Base-by-base conservation (phyloP, 1,140 invertebrate genomes). In the Apis cerana region DNA sequence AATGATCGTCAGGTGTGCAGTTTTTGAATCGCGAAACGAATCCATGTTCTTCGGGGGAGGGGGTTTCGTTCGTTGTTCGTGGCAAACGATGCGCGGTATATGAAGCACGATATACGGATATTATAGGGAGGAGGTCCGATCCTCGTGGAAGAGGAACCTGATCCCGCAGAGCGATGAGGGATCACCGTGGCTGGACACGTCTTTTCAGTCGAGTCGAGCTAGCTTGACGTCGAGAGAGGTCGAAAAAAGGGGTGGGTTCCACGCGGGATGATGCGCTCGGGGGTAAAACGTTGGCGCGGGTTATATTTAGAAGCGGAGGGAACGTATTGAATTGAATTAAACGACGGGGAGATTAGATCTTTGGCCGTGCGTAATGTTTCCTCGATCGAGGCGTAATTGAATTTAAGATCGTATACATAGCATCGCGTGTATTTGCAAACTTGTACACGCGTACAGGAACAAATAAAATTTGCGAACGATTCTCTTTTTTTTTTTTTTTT, bases 11-110 rank as follows among this genome's bases (percentile, higher is more conserved):
- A 81, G 80, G 80, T 81, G 80, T 76, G 80, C 80, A 21, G n/a
- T 9, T n/a, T 50, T 21, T 43, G 27, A 21, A 52, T 62, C 58
- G 72, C 56, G 64, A 82, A 70, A 82, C 68, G 56, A 69, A n/a
- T 58, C 23, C 69, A 48, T 3, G 33, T 58, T 59, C 43, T 11
- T 43, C 33, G 33, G 5, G 33, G 33, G 33, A 2, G 33, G 2
- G 33, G 15, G 33, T 4, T 12, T 52, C 33, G 79, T 87, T 27
- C 86, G 91, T 89, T 89, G 89, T 92, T 90, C 88, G 88, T 90
- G 86, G 85, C 88, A 91, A 92, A 90, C 91, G 92, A 92, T 91
- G 88, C 91, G 90, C 90, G 87, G 92, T 91, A 92, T 91, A 91
- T 92, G 90, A 92, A 93, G 90, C 90, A 43, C 33, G 33, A 43